Conservation (phyloP, 2,797 vertebrate genomes). For the Gouania willdenowi region DNA sequence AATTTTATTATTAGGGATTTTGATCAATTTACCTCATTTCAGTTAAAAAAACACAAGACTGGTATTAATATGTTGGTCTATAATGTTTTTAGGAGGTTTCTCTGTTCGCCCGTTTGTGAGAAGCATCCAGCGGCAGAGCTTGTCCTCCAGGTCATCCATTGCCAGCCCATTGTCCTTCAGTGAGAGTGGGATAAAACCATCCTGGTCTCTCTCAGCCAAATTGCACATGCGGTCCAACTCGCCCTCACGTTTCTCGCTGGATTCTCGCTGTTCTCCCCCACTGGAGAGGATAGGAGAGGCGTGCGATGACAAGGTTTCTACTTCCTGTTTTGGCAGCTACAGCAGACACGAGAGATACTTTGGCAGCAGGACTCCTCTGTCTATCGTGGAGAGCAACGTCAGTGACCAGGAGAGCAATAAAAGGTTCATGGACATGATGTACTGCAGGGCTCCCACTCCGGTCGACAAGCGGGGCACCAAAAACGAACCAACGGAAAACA, state of each 20-base stretch:
- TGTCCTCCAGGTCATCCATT: constrained; percentile 90
- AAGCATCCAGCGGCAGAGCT: constrained; percentile 94
- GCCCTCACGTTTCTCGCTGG: constrained; percentile 88
- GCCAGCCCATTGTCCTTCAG: constrained; percentile 90
- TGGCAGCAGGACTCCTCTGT: constrained; percentile 83
- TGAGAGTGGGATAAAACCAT: constrained; percentile 86
- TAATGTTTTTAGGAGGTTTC: constrained; percentile 86
- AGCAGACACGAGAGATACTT: constrained; percentile 83
- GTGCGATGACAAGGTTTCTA: constrained; percentile 88
- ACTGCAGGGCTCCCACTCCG: constrained; percentile 74
- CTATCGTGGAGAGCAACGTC: constrained; percentile 86
- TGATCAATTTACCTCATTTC: no score
- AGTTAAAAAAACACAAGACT: no score
- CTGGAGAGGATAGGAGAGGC: constrained; percentile 93
- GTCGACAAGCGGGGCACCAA: constrained; percentile 73
- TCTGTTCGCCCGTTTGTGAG: constrained; percentile 93
- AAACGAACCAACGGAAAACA: constrained; percentile 86
- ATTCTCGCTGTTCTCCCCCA: constrained; percentile 89
- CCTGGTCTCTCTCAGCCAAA: constrained; percentile 92
- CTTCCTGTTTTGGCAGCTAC: constrained; percentile 88
- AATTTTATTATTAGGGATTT: no score
- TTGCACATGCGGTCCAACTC: constrained; percentile 89
- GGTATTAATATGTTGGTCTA: no score
- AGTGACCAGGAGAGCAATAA: constrained; percentile 76
- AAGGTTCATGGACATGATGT: constrained; percentile 71